A percentile compares a stretch with the other conserved stretches of the same genome.
Conservation (phyloP, 2,797 vertebrate genomes). For the Simalia tracyae region DNA sequence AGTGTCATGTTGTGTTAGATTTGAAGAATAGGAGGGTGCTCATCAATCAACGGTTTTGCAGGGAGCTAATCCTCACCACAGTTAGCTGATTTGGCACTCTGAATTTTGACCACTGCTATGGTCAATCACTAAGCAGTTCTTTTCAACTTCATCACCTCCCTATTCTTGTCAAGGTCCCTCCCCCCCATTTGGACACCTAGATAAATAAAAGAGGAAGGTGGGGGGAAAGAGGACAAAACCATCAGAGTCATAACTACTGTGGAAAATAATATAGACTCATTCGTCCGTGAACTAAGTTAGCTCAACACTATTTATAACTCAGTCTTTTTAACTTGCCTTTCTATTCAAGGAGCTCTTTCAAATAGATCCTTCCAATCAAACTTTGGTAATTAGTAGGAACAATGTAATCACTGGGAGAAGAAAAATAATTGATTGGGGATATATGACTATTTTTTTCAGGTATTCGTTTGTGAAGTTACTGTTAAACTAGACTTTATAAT, state of each 20-base stretch:
- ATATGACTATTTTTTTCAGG: neutral
- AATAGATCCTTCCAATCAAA: neutral
- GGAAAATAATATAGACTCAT: conserved; percentile 44
- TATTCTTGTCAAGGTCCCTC: conserved; percentile 68
- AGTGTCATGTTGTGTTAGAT: conserved; percentile 57
- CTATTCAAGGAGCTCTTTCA: neutral
- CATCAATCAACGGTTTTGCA: conserved; percentile 69
- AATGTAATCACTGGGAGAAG: neutral
- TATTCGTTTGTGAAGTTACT: neutral
- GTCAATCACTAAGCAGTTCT: conserved; percentile 70
- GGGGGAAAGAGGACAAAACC: conserved; percentile 42
- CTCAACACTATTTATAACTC: neutral
- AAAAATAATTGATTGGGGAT: neutral
- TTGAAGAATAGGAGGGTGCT: conserved; percentile 64
- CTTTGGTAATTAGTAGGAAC: neutral
- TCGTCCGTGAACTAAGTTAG: conserved; percentile 35
- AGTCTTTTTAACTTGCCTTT: neutral
- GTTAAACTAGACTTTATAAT: neutral
- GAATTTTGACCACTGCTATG: conserved; percentile 69
- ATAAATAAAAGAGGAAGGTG: conserved; percentile 53
- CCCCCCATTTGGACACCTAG: conserved; percentile 39
- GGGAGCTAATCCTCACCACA: conserved; percentile 58
- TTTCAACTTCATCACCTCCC: conserved; percentile 70
- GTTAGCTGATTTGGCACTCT: conserved; percentile 68
- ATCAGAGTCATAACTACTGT: conserved; percentile 32